Evolutionary conservation across 2,113 vertebrate genomes (phyloP).

Genomic region (Pontoporia blainvillei): DNA sequence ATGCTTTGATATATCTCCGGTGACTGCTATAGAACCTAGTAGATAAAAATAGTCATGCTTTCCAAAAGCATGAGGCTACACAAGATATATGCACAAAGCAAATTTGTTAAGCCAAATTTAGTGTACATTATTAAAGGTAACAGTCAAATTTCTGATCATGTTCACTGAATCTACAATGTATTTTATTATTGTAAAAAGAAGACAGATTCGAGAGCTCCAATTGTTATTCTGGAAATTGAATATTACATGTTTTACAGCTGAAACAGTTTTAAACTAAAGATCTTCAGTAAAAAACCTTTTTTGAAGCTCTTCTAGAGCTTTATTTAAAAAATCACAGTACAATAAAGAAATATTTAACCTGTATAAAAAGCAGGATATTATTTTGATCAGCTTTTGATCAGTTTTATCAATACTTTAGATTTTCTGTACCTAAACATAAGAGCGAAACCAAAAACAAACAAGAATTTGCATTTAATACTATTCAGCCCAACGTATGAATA

Average conservation of each 20-base stretch:
- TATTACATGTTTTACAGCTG: background rate
- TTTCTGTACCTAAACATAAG: background rate
- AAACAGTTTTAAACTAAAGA: background rate
- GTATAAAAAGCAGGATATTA: background rate
- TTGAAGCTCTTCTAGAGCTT: background rate
- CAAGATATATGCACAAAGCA: background rate
- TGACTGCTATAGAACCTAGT: background rate
- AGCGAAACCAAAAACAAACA: background rate
- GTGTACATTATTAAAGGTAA: background rate
- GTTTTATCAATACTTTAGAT: constrained; percentile 24
- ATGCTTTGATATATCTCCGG: background rate
- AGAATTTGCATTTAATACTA: background rate
- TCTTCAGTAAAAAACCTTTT: background rate
- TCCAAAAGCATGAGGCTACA: background rate
- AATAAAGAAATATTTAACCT: background rate
- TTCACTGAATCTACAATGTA: background rate
- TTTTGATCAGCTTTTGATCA: background rate
- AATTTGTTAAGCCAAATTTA: background rate
- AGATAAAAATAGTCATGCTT: background rate
- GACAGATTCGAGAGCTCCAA: background rate
- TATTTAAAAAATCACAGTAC: background rate
- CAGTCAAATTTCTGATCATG: background rate
- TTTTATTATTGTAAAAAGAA: background rate
- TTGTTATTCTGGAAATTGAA: background rate
- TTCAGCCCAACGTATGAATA: background rate